phyloP scores from a whole-genome alignment of 2,113 vertebrate genomes.

The Vicugna pacos region DNA sequence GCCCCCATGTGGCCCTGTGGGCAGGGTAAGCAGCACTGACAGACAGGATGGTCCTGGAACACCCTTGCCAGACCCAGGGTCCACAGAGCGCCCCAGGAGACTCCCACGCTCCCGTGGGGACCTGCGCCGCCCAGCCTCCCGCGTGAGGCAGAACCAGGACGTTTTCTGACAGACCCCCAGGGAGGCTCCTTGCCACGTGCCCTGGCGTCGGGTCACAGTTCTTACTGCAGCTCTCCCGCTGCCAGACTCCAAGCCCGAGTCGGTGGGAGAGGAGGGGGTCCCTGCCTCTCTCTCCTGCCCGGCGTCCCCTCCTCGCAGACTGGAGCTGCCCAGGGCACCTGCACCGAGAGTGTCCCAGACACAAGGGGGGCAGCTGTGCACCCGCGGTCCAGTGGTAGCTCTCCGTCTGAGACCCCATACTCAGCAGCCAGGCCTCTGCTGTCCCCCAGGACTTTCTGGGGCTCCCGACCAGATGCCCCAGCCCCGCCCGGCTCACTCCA shows the following conservation, averaged over 20 bases:
- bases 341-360: too few species aligned
- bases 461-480: background rate
- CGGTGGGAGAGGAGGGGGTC: background rate
- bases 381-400: accelerated
- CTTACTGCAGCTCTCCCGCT: background rate
- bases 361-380: too few species aligned
- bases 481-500: background rate
- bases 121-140: background rate
- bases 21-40: accelerated
- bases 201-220: too few species aligned
- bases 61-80: too few species aligned
- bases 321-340: background rate
- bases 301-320: accelerated
- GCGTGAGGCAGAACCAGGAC: too few species aligned
- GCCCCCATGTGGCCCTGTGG: background rate
- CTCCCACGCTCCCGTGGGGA: accelerated
- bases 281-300: background rate
- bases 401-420: background rate
- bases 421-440: background rate
- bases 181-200: background rate
- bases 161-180: background rate
- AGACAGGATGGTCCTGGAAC: accelerated
- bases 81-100: background rate
- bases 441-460: background rate
- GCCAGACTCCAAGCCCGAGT: background rate